phyloP scores from a whole-genome alignment of 2,113 vertebrate genomes.

The Oxygymnocypris stewartii region DNA sequence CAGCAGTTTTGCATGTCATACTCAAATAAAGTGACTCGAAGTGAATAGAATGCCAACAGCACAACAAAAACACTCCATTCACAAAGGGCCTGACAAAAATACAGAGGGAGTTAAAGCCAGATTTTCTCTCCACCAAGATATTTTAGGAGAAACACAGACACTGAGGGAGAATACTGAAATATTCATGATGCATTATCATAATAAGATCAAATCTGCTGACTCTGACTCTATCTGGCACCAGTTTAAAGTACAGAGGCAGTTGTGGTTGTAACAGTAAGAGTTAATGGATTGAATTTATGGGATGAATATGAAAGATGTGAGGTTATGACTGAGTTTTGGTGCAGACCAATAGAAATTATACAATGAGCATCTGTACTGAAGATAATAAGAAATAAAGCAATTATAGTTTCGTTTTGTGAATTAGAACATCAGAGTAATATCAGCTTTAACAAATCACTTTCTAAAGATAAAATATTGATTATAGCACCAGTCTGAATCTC shows the following conservation, averaged over 20 bases:
- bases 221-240: constrained; percentile 9
- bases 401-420: neutral
- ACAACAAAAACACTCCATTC: constrained; percentile 6
- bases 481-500: neutral
- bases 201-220: constrained; percentile 27
- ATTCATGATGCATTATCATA: constrained; percentile 33
- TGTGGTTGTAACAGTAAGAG: constrained; percentile 26
- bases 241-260: constrained; percentile 5
- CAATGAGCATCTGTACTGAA: neutral
- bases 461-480: neutral
- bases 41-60: neutral
- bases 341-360: neutral
- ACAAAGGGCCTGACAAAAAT: neutral
- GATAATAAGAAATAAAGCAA: neutral
- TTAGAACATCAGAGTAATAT: neutral
- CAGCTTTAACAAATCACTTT: neutral
- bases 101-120: constrained; percentile 4
- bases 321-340: constrained; percentile 4
- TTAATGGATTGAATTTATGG: neutral
- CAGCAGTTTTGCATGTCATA: constrained; percentile 1
- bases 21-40: neutral
- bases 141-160: constrained; percentile 13
- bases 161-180: constrained; percentile 15
- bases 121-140: neutral
- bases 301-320: neutral